A percentile compares a stretch with the other conserved stretches of the same genome.
Evolutionary conservation across 2,113 vertebrate genomes (phyloP).

Genomic region (Pedionomus torquatus): DNA sequence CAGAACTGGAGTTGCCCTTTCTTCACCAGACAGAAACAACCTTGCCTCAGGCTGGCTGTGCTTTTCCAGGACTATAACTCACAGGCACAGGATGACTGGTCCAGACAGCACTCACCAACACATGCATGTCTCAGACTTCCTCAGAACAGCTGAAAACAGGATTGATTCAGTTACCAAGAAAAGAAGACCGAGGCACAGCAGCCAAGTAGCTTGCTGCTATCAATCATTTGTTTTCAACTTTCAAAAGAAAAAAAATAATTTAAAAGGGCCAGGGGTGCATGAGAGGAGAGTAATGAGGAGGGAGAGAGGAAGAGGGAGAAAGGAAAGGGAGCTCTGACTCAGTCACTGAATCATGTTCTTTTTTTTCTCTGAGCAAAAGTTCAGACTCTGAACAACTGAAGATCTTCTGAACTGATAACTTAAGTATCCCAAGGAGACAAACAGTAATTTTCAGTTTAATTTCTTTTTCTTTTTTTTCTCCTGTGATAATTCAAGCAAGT

Average conservation of each 20-base stretch:
- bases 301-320: background rate
- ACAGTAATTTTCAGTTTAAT: background rate
- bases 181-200: conserved; percentile 3
- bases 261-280: background rate
- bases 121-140: conserved; percentile 21
- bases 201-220: conserved; percentile 46
- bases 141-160: background rate
- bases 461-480: background rate
- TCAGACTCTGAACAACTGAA: conserved; percentile 42
- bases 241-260: conserved; percentile 29
- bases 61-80: conserved; percentile 1
- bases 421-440: conserved; percentile 20
- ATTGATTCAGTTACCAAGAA: conserved; percentile 37
- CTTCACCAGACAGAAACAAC: background rate
- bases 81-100: background rate
- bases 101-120: conserved; percentile 51
- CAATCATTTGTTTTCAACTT: conserved; percentile 53
- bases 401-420: conserved; percentile 38
- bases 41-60: background rate
- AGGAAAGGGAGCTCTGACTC: conserved; percentile 40
- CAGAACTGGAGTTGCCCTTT: background rate
- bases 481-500: background rate
- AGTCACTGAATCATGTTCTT: conserved; percentile 61
- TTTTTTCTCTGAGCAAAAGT: conserved; percentile 37
- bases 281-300: background rate